Conservation (phyloP, 2,113 vertebrate species). For the Gallinago jamesoni region DNA sequence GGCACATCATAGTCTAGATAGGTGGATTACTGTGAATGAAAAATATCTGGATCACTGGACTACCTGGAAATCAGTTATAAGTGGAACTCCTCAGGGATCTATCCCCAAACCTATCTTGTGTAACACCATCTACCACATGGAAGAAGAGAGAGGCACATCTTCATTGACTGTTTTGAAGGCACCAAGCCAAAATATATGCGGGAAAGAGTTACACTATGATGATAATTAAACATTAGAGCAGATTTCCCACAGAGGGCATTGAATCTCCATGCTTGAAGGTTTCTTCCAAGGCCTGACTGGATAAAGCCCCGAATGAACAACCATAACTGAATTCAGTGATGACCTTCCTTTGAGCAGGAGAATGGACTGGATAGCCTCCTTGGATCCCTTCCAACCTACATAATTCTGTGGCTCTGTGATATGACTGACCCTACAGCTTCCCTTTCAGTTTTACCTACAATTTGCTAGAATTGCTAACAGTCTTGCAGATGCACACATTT, state of each 20-base stretch:
- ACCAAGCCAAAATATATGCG: accelerated
- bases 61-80: background rate
- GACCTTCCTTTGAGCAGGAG: background rate
- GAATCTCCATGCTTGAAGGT: background rate
- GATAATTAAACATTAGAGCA: background rate
- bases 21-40: background rate
- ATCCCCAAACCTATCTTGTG: background rate
- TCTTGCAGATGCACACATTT: background rate
- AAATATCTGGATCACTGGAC: background rate
- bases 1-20: background rate
- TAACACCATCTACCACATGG: background rate
- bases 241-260: background rate
- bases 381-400: background rate
- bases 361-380: background rate
- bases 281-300: background rate
- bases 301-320: background rate
- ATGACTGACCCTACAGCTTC: background rate
- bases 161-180: background rate
- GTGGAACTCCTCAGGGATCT: background rate
- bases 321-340: background rate
- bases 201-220: background rate
- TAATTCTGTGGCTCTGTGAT: background rate
- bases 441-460: background rate
- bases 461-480: background rate
- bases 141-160: background rate